phyloP scores from a whole-genome alignment of 2,888 invertebrate genomes.

The Charanyca ferruginea region DNA sequence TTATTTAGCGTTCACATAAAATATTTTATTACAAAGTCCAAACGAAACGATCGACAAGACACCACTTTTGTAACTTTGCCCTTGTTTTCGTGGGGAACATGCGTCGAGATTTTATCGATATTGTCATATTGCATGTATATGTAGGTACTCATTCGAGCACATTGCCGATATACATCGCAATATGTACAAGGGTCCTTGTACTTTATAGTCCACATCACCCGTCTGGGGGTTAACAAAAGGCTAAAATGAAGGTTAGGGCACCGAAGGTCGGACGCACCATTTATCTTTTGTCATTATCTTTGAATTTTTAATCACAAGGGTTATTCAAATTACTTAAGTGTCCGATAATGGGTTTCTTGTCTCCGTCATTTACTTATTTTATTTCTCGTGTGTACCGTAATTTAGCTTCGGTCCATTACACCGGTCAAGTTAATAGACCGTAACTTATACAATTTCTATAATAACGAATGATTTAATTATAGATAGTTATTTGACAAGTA shows the following conservation, averaged over 20 bases:
- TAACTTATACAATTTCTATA: constrained; percentile 40
- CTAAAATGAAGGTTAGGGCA: constrained; percentile 51
- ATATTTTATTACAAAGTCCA: constrained; percentile 63
- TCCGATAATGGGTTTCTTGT: constrained; percentile 35
- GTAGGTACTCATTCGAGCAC: constrained; percentile 29
- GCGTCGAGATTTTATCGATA: constrained; percentile 64
- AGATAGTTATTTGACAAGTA: constrained; percentile 30
- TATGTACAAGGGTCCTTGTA: constrained; percentile 46
- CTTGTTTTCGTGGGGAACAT: constrained; percentile 56
- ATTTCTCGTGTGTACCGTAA: constrained; percentile 17
- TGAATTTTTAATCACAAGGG: constrained; percentile 49
- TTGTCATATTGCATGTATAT: constrained; percentile 59
- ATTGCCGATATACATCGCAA: constrained; percentile 50
- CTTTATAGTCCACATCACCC: constrained; percentile 45
- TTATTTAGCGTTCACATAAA: constrained; percentile 62
- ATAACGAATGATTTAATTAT: constrained; percentile 46
- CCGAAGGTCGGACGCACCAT: constrained; percentile 51
- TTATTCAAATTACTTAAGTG: constrained; percentile 54
- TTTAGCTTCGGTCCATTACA: constrained; percentile 28
- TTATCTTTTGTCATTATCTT: constrained; percentile 51
- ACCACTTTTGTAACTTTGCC: constrained; percentile 58
- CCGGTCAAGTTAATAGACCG: constrained; percentile 41
- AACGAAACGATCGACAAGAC: constrained; percentile 58
- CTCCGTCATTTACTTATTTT: constrained; percentile 19
- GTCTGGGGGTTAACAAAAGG: constrained; percentile 56